Evolutionary conservation across 1,140 invertebrate genomes (phyloP), one percentile per base, ranked within the genome.

Genomic region (Adelges cooleyi): DNA sequence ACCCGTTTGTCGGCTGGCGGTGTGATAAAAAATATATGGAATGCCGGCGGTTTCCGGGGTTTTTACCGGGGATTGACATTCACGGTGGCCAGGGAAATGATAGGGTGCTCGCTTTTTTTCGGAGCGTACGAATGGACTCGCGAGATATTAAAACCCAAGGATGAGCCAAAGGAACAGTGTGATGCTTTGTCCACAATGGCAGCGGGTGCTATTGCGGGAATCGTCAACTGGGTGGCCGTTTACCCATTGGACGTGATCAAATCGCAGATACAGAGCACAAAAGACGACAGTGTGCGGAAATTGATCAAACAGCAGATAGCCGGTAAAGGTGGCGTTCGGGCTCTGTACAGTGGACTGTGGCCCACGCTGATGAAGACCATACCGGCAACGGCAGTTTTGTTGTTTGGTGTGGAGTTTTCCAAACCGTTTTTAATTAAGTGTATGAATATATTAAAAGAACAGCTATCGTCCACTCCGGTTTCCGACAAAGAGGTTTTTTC

Each of bases 231-330:
- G 95, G 82, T 86, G 2, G 80, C 87, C 9, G 93, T 97, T 66
- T 99, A 98, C 74, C 96, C 96, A 1, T 85, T 90, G n/a, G 96
- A 99, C 78, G 93, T 98, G 8, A 88, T 97, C 11, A 99, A 99
- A 76, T 97, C 93, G 42, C 79, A 95, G 67, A 89, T 98, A 70
- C 96, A 99, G 79, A 67, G 42, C 17, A 23, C 40, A 6, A 18
- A 23, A 15, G 22, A 38, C n/a, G 9, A 42, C 25, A 18, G 10
- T 20, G 2, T 42, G 10, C 13, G 2, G 17, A 22, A 23, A 2
- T 20, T 11, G 6, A 56, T 56, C 13, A 5, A 5, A n/a, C 5
- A 33, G 11, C 29, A 86, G 15, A 92, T 96, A 49, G 74, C 83
- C 1, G 80, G 78, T 70, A 83, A 81, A 51, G 92, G 95, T 83